Percentiles rank a stretch among this genome's conserved stretches.
phyloP scores from a whole-genome alignment of 30 jellyfish, hydroid and myxozoan genomes.

The Catostylus mosaicus region DNA sequence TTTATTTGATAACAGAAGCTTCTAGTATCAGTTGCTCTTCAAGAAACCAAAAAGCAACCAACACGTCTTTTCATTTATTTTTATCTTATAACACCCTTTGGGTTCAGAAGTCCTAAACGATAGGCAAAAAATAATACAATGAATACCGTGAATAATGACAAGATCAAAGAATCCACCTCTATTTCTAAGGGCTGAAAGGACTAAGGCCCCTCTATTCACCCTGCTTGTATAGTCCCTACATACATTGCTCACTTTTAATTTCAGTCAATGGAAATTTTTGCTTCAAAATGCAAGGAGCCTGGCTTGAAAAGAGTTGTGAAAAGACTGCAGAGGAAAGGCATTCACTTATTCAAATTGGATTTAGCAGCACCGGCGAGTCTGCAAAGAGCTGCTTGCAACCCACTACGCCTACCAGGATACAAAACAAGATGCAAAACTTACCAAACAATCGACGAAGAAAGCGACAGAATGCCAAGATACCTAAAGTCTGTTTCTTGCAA shows the following conservation, averaged over 20 bases:
- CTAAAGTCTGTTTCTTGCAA: conserved; percentile 18
- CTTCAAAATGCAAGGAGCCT: conserved; percentile 15
- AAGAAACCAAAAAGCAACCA: too few relatives aligned
- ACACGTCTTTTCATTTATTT: too few relatives aligned
- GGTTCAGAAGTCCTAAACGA: too few relatives aligned
- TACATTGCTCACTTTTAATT: background rate
- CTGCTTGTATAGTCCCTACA: background rate
- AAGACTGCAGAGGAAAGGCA: conserved; percentile 11
- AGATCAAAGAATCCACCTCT: too few relatives aligned
- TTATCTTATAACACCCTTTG: too few relatives aligned
- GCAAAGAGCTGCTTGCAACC: conserved; percentile 11
- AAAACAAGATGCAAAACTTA: conserved; percentile 10
- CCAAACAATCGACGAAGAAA: background rate
- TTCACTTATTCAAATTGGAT: conserved; percentile 2
- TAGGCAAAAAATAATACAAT: too few relatives aligned
- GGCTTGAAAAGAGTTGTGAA: background rate
- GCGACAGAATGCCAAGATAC: conserved; percentile 24
- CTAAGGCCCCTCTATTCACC: too few relatives aligned
- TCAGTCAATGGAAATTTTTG: background rate
- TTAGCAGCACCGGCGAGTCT: background rate
- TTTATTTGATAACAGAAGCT: too few relatives aligned
- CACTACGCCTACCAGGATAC: background rate
- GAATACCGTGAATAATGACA: too few relatives aligned
- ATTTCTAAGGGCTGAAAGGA: too few relatives aligned
- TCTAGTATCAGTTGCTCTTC: too few relatives aligned